Evolutionary conservation across 1,140 invertebrate genomes (phyloP), one percentile per base, ranked within the genome.

Genomic region (Oreohelix idahoensis): DNA sequence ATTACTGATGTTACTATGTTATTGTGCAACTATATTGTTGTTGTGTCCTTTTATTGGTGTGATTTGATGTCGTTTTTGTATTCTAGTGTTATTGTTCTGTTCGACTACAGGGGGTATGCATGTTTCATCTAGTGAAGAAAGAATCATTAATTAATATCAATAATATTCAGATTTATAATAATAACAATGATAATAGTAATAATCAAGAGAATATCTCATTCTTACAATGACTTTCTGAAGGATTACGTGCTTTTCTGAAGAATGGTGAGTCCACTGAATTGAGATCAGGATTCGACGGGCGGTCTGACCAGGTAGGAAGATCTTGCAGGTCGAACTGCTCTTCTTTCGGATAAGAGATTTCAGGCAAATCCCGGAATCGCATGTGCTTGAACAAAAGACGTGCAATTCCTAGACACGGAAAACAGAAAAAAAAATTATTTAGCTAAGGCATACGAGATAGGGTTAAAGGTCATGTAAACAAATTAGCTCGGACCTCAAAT

Each of bases 321-420:
- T 8, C 17, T 66, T 2, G 63, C 2, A 66, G 2, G 17, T 66
- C 63, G 32, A 32, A 66, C 29, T 32, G 5, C 1, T 66, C 63
- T 29, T 66, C 63, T 26, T 74, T 32, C 20, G 63, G 8, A 0
- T 74, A 17, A n/a, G 63, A 66, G 29, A 29, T 5, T 32, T 66
- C 63, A 8, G 63, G 63, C 29, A 66, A 17, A 35, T 66, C 63
- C 20, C 63, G n/a, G 63, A 66, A 66, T 5, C 63, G 63, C 63
- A 66, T 66, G 29, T 66, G 63, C 63, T 66, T 66, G 17, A 66
- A 66, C 63, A 66, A 66, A 29, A 66, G 29, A 2, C 63, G 63
- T 4, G 63, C 63, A 66, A 66, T 66, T 66, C 63, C 63, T 66
- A 35, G 15, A 45, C n/a, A n/a, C n/a, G 4, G 53, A 58, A 20